Evolutionary conservation across 2,113 vertebrate genomes (phyloP), one percentile per base, ranked within the genome.

Genomic region (Eulemur rufifrons): DNA sequence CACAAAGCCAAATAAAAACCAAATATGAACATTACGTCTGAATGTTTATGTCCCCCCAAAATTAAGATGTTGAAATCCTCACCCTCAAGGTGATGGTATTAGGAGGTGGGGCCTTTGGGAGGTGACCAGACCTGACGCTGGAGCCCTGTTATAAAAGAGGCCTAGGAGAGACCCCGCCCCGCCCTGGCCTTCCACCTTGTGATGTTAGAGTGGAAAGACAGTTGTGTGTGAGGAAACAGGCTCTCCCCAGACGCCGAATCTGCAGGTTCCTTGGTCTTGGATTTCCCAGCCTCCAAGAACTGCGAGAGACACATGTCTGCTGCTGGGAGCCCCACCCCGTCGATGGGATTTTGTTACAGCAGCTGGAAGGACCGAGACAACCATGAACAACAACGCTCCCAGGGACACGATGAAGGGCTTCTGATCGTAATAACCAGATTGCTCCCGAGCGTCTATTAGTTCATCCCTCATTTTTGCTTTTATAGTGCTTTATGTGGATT

Each of bases 371-470:
- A 17, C 17, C 14, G 10, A 20, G 52, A 54, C 23, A 47, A 29
- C 17, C 34, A n/a, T 0, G 18, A 27, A 21, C 5, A 25, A 29
- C 25, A 27, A 12, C 14, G 5, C 1, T 13, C 52, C 61, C 10
- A 5, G 25, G 66, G 59, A 15, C 0, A 0, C 0, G 34, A 17
- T 2, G 25, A 34, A 14, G 29, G 6, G n/a, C 20, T 64, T 52
- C 14, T 14, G 54, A 74, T 2, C 2, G 10, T 6, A 47, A 63
- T 17, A 32, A 39, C 3, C 8, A 14, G 71, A 17, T 17, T 21
- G 37, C 20, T 52, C 68, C 27, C 1, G 50, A 27, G 74, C 74
- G 8, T 12, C 3, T 8, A 13, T 32, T 27, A 34, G 25, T 42
- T 59, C 42, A 34, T 25, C 37, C n/a, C 12, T 83, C 39, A 11